phyloP scores from a whole-genome alignment of 2,888 invertebrate species.

The Apodemia mormo region DNA sequence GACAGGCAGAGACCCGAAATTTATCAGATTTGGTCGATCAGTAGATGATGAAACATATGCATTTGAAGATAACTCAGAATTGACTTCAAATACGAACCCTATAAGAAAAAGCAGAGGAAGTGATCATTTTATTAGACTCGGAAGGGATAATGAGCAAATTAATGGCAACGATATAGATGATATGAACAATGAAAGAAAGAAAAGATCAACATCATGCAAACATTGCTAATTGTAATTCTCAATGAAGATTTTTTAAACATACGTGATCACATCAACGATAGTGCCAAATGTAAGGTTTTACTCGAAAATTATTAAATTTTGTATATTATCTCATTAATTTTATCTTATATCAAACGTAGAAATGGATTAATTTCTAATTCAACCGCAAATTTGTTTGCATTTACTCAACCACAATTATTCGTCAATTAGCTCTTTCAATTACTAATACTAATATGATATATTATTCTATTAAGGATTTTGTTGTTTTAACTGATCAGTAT shows the following conservation, averaged over 20 bases:
- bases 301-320: constrained; percentile 22
- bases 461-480: background rate
- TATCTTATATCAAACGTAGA: background rate
- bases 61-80: constrained; percentile 52
- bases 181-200: constrained; percentile 60
- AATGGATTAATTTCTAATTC: no score
- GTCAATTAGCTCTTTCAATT: constrained; percentile 9
- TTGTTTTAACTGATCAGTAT: background rate
- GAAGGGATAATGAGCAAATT: constrained; percentile 66
- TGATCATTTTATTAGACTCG: constrained; percentile 71
- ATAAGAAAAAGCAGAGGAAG: constrained; percentile 69
- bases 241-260: constrained; percentile 33
- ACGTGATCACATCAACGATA: constrained; percentile 30
- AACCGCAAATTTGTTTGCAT: no score
- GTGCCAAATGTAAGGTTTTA: constrained; percentile 39
- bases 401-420: background rate
- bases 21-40: constrained; percentile 74
- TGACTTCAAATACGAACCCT: constrained; percentile 55
- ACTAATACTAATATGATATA: background rate
- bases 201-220: constrained; percentile 53
- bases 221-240: constrained; percentile 65
- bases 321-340: background rate
- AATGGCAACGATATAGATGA: constrained; percentile 52
- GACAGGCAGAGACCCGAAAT: constrained; percentile 70
- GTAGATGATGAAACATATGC: constrained; percentile 53